Percentiles rank a stretch among this genome's conserved stretches.
These are phyloP conservation scores for Aplysina aerophoba DNA, from an alignment of 37 sponge, comb jelly and placozoan genomes.

Conservation along the genomic window DNA sequence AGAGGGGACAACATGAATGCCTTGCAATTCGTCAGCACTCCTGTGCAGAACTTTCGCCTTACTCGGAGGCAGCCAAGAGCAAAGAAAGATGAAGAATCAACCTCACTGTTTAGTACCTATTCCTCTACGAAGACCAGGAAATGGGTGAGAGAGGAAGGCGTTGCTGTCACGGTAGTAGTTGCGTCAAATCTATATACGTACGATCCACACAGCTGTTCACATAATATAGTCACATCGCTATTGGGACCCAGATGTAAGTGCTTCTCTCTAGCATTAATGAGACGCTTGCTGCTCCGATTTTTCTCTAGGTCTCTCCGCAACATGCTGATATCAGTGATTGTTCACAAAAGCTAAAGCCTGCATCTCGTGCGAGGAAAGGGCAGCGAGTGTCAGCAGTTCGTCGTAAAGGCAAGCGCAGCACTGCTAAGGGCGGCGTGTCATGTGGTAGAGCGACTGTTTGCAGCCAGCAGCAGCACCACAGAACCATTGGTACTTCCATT, in stretches of 20 bases:
- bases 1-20: background rate
- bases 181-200: too few species aligned
- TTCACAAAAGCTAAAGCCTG: background rate
- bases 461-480: background rate
- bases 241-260: too few species aligned
- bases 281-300: too few species aligned
- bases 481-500: background rate
- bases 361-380: background rate
- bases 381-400: background rate
- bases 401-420: background rate
- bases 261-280: background rate
- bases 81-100: too few species aligned
- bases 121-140: background rate
- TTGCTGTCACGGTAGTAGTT: too few species aligned
- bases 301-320: conserved; percentile 50
- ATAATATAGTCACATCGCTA: background rate
- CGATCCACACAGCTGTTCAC: too few species aligned
- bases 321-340: background rate
- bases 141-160: conserved; percentile 30
- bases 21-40: conserved; percentile 7
- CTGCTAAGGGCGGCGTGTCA: background rate
- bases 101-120: too few species aligned
- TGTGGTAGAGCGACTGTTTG: background rate
- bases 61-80: too few species aligned
- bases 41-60: background rate